Percentiles rank a stretch among this genome's conserved stretches.
Evolutionary conservation across 2,888 invertebrate genomes (phyloP).

Genomic region (Smittia sp.): DNA sequence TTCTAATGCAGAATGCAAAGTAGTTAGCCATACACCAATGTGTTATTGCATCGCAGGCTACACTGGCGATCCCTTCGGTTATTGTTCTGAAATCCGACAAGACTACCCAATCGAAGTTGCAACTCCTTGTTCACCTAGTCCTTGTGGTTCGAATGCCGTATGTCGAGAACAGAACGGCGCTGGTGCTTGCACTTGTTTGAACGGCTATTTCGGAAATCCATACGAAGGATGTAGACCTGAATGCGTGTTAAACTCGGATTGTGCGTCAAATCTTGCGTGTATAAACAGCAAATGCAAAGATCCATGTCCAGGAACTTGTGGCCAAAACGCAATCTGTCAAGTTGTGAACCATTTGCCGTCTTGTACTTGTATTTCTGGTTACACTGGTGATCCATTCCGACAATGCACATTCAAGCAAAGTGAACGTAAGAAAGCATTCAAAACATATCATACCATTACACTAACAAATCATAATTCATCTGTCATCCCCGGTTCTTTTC

Average conservation of each 20-base stretch:
- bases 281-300: constrained; percentile 78
- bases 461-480: constrained; percentile 9
- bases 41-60: constrained; percentile 66
- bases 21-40: constrained; percentile 66
- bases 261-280: constrained; percentile 77
- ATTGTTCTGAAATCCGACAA: constrained; percentile 75
- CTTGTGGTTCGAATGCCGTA: constrained; percentile 78
- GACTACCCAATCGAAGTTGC: constrained; percentile 77
- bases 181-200: constrained; percentile 78
- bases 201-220: constrained; percentile 82
- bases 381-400: constrained; percentile 55
- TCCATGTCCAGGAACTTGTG: constrained; percentile 79
- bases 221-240: constrained; percentile 75
- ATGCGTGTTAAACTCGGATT: constrained; percentile 75
- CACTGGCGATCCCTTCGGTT: constrained; percentile 58
- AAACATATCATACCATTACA: background rate
- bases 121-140: constrained; percentile 76
- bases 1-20: constrained; percentile 73
- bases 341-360: constrained; percentile 67
- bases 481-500: no score
- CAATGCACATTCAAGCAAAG: constrained; percentile 47
- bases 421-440: constrained; percentile 56
- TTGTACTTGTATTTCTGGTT: constrained; percentile 64
- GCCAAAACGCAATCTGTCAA: constrained; percentile 75
- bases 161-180: constrained; percentile 80